phyloP scores from a whole-genome alignment of 2,888 invertebrate genomes.

The Epistrophella euchroma region DNA sequence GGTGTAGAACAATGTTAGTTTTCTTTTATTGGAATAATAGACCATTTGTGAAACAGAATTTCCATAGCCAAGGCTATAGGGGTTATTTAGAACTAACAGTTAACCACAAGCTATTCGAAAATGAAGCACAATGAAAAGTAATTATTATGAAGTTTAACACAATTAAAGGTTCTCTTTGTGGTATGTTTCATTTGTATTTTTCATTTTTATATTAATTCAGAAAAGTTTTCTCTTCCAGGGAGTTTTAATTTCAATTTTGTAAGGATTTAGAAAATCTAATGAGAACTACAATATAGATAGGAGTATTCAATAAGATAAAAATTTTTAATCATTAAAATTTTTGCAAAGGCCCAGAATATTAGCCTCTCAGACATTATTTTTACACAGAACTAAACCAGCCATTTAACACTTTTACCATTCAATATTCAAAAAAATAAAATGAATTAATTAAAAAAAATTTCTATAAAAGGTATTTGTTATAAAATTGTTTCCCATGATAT shows the following conservation, averaged over 20 bases:
- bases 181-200: background rate
- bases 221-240: background rate
- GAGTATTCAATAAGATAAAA: too few species aligned
- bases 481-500: too few species aligned
- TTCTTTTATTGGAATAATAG: constrained; percentile 31
- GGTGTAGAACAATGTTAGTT: constrained; percentile 23
- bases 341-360: too few species aligned
- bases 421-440: too few species aligned
- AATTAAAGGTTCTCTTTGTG: background rate
- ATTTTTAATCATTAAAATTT: too few species aligned
- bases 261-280: background rate
- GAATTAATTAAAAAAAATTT: too few species aligned
- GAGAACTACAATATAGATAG: too few species aligned
- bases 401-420: too few species aligned
- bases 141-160: constrained; percentile 11
- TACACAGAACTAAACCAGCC: too few species aligned
- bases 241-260: background rate
- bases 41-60: constrained; percentile 19
- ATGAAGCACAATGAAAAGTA: constrained; percentile 27
- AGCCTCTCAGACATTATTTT: too few species aligned
- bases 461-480: too few species aligned
- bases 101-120: constrained; percentile 25
- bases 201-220: background rate
- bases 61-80: constrained; percentile 13
- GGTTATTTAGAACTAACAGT: constrained; percentile 20